Evolutionary conservation across 1,140 invertebrate genomes (phyloP), one percentile per base, ranked within the genome.

Genomic region (Drosophila chauvacae): DNA sequence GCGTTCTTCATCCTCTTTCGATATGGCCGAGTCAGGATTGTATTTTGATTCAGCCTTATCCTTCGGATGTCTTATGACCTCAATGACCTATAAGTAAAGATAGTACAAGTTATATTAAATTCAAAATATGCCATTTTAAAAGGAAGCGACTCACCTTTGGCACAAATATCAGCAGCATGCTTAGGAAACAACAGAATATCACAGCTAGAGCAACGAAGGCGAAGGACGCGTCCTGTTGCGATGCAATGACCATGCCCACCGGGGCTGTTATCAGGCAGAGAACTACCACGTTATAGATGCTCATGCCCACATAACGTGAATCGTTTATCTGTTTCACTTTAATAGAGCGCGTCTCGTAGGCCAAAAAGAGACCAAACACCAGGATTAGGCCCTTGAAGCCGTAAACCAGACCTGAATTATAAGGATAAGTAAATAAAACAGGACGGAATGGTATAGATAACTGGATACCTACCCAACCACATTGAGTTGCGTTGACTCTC

Each of bases 271-370:
- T 99, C 61, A 99, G 93, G 92, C 98, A 99, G 14, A 99, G 94
- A 28, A 99, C 97, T 62, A 99, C 98, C 51, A 99, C 98, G 93
- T 99, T 99, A 94, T 99, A 99, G 90, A 99, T 99, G 80, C 98
- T 98, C 97, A 99, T 99, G 75, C 98, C 98, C 13, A 99, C 98
- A 93, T 99, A 98, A 86, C 98, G 95, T 0, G 98, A 98, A 94
- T 99, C 99, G 93, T 97, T 98, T 81, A 98, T 98, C 91, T 97
- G 96, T 66, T 97, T 96, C 10, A 98, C 95, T 94, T 99, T 99
- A 26, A 99, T 96, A 65, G 98, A 99, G 51, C 99, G 94, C 1
- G 98, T 99, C 93, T 99, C 99, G 91, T 99, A 99, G 1, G 99
- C 97, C 68, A 99, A 93, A 93, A 99, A 99, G 11, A 99, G 94